phyloP scores from a whole-genome alignment of 2,797 vertebrate genomes.

The Pachyuromys duprasi region DNA sequence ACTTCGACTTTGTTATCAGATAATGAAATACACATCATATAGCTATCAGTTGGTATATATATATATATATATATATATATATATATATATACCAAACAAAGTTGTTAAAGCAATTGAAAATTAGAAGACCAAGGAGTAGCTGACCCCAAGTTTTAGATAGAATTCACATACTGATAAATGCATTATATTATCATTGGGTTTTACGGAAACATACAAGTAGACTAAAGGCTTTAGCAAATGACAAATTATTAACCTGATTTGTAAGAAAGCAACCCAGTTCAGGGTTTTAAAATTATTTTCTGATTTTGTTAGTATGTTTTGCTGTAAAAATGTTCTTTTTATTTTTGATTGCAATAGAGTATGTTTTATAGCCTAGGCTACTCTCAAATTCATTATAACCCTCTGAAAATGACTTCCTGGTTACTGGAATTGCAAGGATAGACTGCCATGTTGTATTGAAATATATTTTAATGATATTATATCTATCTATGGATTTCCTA shows the following conservation, averaged over 20 bases:
- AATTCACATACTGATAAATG: neutral
- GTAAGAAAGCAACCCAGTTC: neutral
- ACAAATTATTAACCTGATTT: neutral
- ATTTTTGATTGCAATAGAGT: neutral
- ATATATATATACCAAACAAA: too few relatives aligned
- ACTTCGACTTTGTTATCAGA: neutral
- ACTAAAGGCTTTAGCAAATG: neutral
- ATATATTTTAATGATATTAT: neutral
- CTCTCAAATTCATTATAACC: neutral
- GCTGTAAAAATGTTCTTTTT: neutral
- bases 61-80: too few relatives aligned
- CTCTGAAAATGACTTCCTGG: neutral
- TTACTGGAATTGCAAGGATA: neutral
- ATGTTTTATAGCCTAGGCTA: neutral
- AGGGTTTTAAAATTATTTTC: neutral
- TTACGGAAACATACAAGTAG: neutral
- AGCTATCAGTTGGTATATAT: too few relatives aligned
- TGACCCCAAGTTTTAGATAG: neutral
- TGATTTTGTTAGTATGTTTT: neutral
- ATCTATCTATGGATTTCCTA: neutral
- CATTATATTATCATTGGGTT: neutral
- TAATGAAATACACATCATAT: neutral
- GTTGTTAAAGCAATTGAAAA: neutral
- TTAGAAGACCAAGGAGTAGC: neutral
- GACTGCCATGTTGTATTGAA: neutral